phyloP scores from a whole-genome alignment of 1,140 invertebrate genomes.

The Platyscapa corneri region DNA sequence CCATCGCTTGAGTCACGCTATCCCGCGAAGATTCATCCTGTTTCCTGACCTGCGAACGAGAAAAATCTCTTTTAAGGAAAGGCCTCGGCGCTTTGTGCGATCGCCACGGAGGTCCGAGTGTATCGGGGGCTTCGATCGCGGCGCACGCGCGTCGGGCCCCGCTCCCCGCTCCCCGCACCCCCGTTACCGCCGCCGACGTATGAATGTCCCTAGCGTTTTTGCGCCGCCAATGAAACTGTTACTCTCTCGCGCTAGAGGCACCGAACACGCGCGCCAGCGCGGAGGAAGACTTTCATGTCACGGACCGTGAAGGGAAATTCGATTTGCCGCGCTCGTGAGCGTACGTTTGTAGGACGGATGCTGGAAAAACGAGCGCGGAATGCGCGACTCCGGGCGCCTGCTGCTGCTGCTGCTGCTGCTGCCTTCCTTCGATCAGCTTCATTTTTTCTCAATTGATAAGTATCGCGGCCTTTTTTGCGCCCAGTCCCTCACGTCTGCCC shows the following conservation, averaged over 20 bases:
- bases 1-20: constrained; percentile 60
- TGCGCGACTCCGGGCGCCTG: not conserved
- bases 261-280: too few relatives aligned
- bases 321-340: not conserved
- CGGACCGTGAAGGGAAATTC: not conserved
- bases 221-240: constrained; percentile 8
- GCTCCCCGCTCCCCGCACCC: not conserved
- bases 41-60: constrained; percentile 41
- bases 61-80: constrained; percentile 46
- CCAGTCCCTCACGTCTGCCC: too few relatives aligned
- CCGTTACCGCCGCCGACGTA: not conserved
- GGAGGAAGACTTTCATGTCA: not conserved
- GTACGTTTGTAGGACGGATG: not conserved
- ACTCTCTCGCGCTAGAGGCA: not conserved
- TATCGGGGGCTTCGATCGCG: not conserved
- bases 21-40: constrained; percentile 44
- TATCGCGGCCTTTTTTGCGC: too few relatives aligned
- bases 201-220: constrained; percentile 12
- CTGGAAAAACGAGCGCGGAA: not conserved
- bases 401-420: not conserved
- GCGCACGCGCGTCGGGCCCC: not conserved
- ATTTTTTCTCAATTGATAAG: not conserved
- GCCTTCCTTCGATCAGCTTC: not conserved
- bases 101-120: not conserved
- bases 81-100: not conserved